Percentiles rank a stretch among this genome's conserved stretches.
Evolutionary conservation across 2,113 vertebrate species (phyloP).

Genomic region (Anseranas semipalmata): DNA sequence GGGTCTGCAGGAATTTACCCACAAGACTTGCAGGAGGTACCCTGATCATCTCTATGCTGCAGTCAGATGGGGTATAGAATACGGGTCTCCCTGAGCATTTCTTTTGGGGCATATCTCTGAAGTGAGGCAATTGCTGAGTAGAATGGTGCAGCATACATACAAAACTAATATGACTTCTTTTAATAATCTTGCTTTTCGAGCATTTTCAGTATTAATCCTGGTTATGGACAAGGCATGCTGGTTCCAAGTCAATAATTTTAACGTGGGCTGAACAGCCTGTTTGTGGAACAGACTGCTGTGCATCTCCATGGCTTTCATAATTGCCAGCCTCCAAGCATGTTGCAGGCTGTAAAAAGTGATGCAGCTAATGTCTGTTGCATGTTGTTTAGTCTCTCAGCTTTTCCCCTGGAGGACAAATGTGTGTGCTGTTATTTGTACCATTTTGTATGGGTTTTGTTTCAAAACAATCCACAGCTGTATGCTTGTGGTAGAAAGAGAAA

Average conservation of each 20-base stretch:
- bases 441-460: neutral
- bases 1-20: neutral
- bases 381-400: neutral
- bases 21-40: neutral
- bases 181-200: neutral
- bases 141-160: accelerated
- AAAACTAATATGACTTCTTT: neutral
- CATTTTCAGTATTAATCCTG: neutral
- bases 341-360: neutral
- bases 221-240: no score
- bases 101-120: neutral
- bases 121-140: neutral
- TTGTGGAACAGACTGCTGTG: neutral
- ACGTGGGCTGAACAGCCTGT: neutral
- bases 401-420: neutral
- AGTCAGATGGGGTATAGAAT: neutral
- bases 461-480: neutral
- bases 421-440: neutral
- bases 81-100: neutral
- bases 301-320: neutral
- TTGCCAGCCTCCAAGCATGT: neutral
- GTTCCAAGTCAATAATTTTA: neutral
- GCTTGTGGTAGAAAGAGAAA: neutral
- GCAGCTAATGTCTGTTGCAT: neutral
- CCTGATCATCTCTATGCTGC: neutral